Base-by-base conservation (phyloP, 2,113 vertebrate species). In the Pachycephala philippinensis region DNA sequence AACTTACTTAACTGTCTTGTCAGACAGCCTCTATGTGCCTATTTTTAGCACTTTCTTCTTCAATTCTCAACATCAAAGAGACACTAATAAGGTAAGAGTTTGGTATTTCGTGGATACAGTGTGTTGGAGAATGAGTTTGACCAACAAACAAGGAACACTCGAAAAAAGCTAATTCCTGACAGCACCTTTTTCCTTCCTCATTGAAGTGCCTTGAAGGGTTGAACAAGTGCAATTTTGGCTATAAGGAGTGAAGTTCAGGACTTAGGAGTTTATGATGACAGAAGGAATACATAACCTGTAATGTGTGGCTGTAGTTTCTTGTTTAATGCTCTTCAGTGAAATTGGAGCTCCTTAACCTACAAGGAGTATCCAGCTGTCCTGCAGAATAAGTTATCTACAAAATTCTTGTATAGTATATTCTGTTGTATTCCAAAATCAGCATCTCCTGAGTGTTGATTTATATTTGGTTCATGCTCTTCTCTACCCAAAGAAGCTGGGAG, bases 41-140 rank as follows among this genome's bases (percentile, higher is more conserved):
- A 97, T 99, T 91, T 99, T 99, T 94, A 98, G 98, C 97, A 99
- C 99, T 80, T 99, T 99, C 97, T 99, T 99, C 94, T 99, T 99
- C 97, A 99, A 99, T 93, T 98, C 98, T 0, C 97, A 98, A 47
- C 92, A 98, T 93, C 98, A 99, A 59, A 98, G 97, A 95, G 98
- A 98, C 71, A 82, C 59, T 27, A 97, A 96, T 45, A 76, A 24
- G 98, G 99, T 99, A 98, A 97, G 97, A 21, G 11, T 56, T 93
- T 85, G 20, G 24, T 89, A 17, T 85, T 83, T 87, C 47, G 23
- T 64, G 69, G 24, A 21, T 49, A 15, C 40, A 44, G 4, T 74
- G 11, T 35, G 15, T 65, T 85, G 28, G 39, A 83, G 35, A 82
- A 53, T 20, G 61, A 37, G 19, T 69, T 71, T 64, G 13, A 50